Evolutionary conservation across 1,140 invertebrate species (phyloP).

Genomic region (Acromyrmex heyeri): DNA sequence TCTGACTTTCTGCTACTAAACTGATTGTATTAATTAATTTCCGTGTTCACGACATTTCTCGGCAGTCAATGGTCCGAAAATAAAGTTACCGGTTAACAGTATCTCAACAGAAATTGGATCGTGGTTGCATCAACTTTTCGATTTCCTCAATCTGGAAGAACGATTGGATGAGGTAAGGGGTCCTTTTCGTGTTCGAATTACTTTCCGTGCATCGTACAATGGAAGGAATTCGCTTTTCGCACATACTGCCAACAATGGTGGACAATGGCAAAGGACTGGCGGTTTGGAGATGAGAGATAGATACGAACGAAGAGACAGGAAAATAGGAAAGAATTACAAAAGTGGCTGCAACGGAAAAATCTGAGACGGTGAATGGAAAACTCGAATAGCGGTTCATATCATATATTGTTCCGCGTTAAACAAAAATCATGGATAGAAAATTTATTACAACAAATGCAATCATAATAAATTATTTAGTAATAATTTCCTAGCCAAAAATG

Average conservation of each 20-base stretch:
- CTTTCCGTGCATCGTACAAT: constrained; percentile 69
- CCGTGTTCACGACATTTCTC: constrained; percentile 29
- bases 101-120: constrained; percentile 60
- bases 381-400: constrained; percentile 17
- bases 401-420: constrained; percentile 25
- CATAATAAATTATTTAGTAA: not conserved
- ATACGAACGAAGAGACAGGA: constrained; percentile 63
- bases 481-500: too few relatives aligned
- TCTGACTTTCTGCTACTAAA: not conserved
- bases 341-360: constrained; percentile 70
- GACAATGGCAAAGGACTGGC: constrained; percentile 67
- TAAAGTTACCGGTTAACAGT: constrained; percentile 62
- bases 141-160: constrained; percentile 68
- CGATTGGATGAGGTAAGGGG: constrained; percentile 56
- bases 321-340: constrained; percentile 71
- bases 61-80: constrained; percentile 48
- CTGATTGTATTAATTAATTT: constrained; percentile 48
- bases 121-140: constrained; percentile 66
- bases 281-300: constrained; percentile 62
- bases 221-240: constrained; percentile 71
- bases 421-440: constrained; percentile 7
- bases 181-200: constrained; percentile 72
- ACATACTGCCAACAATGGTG: constrained; percentile 68
- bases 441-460: not conserved
- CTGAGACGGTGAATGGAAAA: constrained; percentile 58